Percentiles rank a stretch among this genome's conserved stretches.
Conservation (phyloP, 2,113 vertebrate genomes). For the Manacus vitellinus region DNA sequence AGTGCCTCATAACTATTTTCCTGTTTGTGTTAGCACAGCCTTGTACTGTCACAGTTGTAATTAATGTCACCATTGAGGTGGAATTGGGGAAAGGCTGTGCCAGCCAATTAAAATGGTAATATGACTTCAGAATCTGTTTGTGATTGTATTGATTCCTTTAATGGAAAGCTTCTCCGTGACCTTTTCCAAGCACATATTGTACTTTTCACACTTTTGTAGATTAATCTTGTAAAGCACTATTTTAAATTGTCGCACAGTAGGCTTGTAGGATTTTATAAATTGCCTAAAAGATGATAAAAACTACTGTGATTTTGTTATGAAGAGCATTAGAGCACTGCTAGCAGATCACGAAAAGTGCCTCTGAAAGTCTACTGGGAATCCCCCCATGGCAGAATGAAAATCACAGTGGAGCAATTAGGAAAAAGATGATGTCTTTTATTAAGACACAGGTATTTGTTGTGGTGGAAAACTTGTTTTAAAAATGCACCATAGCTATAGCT, state of each 20-base stretch:
- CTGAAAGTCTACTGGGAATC: constrained; percentile 12
- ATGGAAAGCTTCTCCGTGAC: background rate
- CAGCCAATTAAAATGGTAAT: constrained; percentile 33
- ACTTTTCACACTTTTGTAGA: constrained; percentile 8
- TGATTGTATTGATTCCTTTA: constrained; percentile 23
- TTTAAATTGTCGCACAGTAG: constrained; percentile 29
- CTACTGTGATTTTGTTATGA: constrained; percentile 2
- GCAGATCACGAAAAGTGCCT: background rate
- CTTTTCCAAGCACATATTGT: constrained; percentile 12
- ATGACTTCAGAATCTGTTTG: constrained; percentile 12
- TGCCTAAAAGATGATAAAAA: constrained; percentile 23
- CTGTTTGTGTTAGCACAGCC: background rate
- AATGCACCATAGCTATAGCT: background rate
- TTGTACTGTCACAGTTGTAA: background rate
- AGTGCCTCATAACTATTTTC: background rate
- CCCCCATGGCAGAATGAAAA: background rate
- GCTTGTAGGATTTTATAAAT: constrained; percentile 27
- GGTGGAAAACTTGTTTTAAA: background rate
- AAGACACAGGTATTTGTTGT: background rate
- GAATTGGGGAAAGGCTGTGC: background rate
- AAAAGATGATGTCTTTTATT: background rate
- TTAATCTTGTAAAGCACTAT: constrained; percentile 13
- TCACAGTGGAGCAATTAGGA: background rate
- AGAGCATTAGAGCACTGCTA: background rate
- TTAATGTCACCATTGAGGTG: background rate